Base-by-base conservation (phyloP, 2,888 invertebrate genomes). In the Thelaira solivaga region DNA sequence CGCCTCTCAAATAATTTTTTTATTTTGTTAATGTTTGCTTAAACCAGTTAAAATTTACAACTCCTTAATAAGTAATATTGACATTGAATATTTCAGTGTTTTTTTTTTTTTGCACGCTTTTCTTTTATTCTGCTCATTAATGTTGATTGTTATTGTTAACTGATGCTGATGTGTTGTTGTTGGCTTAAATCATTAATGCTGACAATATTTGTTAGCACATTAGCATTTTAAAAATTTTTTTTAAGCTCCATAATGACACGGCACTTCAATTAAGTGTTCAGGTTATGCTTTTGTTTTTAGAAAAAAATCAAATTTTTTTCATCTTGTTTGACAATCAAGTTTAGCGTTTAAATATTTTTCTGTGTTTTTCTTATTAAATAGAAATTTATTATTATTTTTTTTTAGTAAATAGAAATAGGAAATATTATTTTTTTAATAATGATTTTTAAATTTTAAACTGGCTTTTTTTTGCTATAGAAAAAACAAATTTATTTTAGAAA, bases 61-160 rank as follows among this genome's bases (percentile, higher is more conserved):
- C 62, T 69, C 64, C 64, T 77, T 78, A 64, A 59, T 16, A n/a
- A n/a, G n/a, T n/a, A 73, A 59, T 68, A 29, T 47, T 78, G 77
- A 73, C 77, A 73, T 78, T 78, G 77, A 78, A 78, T 51, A 24
- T 43, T 55, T 31, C 6, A 34, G 22, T 49, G 22, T 1, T 2
- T 39, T 76, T 49, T 62, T 13, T 57, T 1, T 55, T 53, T 62
- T 16, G n/a, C n/a, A n/a, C n/a, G n/a, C n/a, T 53, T 61, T 55
- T 61, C 16, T 41, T 47, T 26, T 8, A 5, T 55, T 41, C 18
- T 34, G 6, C 29, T 59, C 26, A 24, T 31, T 43, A 65, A 22
- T 49, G 6, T 45, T 49, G n/a, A 7, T 61, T 26, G 43, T 18
- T 10, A n/a, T 13, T 36, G 31, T 31, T 13, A 53, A n/a, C n/a